Conservation (phyloP, 2,888 invertebrate genomes). For the Patella depressa region DNA sequence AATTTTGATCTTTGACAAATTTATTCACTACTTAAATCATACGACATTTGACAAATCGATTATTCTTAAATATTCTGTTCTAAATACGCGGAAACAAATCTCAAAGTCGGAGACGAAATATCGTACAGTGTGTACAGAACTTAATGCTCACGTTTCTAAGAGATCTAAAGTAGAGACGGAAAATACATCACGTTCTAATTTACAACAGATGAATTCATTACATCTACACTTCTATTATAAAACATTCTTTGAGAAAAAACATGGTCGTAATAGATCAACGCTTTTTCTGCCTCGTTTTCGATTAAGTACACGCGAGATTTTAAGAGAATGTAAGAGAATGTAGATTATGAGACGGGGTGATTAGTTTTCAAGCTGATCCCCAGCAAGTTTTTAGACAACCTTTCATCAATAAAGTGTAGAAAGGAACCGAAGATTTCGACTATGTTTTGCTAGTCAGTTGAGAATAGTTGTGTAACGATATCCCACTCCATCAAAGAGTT, state of each 20-base stretch:
- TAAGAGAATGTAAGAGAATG: conserved; percentile 9
- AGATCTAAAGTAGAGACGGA: background rate
- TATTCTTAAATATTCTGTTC: no score
- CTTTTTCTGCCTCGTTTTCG: conserved; percentile 10
- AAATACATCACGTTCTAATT: conserved; percentile 1
- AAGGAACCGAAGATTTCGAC: background rate
- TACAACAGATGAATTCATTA: conserved; percentile 10
- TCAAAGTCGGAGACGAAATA: no score
- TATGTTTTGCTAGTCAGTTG: conserved; percentile 2
- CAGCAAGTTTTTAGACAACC: background rate
- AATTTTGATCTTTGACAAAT: no score
- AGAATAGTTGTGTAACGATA: background rate
- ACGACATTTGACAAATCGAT: no score
- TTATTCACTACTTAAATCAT: no score
- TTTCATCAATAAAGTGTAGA: conserved; percentile 9
- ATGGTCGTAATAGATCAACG: conserved; percentile 2
- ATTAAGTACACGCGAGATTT: conserved; percentile 2
- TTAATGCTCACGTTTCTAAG: no score
- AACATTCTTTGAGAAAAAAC: conserved; percentile 9
- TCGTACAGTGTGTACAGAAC: no score
- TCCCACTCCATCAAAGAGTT: background rate
- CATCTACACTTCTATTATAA: conserved; percentile 3
- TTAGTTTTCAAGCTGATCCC: background rate
- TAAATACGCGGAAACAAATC: no score
- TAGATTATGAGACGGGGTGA: background rate